Base-by-base conservation (phyloP, 2,797 vertebrate species). In the Danio tinwini region DNA sequence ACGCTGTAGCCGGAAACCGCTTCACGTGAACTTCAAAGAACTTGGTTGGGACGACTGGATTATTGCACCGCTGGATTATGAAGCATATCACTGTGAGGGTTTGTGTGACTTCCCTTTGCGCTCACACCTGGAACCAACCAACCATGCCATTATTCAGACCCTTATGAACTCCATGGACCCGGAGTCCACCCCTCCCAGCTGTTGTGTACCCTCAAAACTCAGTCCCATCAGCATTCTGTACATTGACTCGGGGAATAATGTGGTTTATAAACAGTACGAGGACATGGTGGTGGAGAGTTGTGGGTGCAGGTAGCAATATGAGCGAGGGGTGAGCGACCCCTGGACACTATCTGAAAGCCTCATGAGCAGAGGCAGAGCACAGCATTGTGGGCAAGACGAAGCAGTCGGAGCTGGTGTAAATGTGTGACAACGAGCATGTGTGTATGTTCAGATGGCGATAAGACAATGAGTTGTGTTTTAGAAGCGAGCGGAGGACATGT, bases 21-120 rank as follows among this genome's bases (percentile, higher is more conserved):
- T 95, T 70, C 95, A 95, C 0, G 94, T 96, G 68, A 95, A 96
- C 85, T 96, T 96, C 86, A 95, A 96, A 88, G 94, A 95, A 87
- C 89, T 96, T 83, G 95, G 95, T 85, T 96, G 95, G 95, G 95
- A 96, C 1, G 95, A 95, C 90, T 96, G 95, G 95, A 96, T 96
- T 84, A 96, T 96, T 1, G 95, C 95, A 0, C 95, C 95, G 0
- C 85, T 96, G 87, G 95, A 96, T 87, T 96, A 96, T 0, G 95
- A 96, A 89, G 95, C 95, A 0, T 93, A 95, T 77, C 95, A 96
- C 86, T 96, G 95, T 5, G 95, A 96, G 85, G 95, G 95, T 17
- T 86, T 93, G 4, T 96, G 95, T 0, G 95, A 96, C 82, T 96
- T 96, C 84, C 95, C 95, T 0, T 84, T 96, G 88, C 93, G 95